Base-by-base conservation (phyloP, 2,797 vertebrate genomes). In the Rhodeus uyekii region DNA sequence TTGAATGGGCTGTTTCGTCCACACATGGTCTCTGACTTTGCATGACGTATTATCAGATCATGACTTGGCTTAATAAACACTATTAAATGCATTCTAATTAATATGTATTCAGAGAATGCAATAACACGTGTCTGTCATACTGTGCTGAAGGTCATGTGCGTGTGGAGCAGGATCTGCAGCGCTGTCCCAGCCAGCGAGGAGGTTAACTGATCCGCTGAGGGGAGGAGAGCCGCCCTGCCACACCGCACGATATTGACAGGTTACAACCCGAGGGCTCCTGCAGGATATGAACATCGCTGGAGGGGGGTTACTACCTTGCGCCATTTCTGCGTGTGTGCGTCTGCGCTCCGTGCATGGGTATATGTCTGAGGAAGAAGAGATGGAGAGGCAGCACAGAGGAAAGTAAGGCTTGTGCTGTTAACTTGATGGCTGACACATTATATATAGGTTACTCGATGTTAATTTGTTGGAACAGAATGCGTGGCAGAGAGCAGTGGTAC, bases 271-370 rank as follows among this genome's bases (percentile, higher is more conserved):
- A 93, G 93, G 95, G 95, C 93, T 93, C 91, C 94, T 95, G 93
- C 92, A 95, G 94, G 95, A 95, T 93, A 94, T 94, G 92, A 95
- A 92, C 94, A 93, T 89, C 90, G 95, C 94, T 94, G 92, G 92
- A 94, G 94, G 93, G 92, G 90, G 91, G 92, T 93, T 93, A 92
- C 91, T 90, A 89, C 92, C 92, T 90, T 89, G 87, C 65, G 75
- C 86, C 76, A 83, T 83, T 84, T 82, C 86, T 80, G 48, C 10
- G n/a, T 71, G 50, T 63, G 32, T 73, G 32, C n/a, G 32, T n/a
- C n/a, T 29, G 63, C 24, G 60, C n/a, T n/a, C n/a, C 16, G 67
- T 6, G 63, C 64, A 82, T 24, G 65, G 61, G 79, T 55, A 77
- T 58, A 4, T 22, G 38, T 44, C 36, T 42, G 42, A 53, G 32